Conservation (phyloP, 2,888 invertebrate species). For the Terebella lapidaria region DNA sequence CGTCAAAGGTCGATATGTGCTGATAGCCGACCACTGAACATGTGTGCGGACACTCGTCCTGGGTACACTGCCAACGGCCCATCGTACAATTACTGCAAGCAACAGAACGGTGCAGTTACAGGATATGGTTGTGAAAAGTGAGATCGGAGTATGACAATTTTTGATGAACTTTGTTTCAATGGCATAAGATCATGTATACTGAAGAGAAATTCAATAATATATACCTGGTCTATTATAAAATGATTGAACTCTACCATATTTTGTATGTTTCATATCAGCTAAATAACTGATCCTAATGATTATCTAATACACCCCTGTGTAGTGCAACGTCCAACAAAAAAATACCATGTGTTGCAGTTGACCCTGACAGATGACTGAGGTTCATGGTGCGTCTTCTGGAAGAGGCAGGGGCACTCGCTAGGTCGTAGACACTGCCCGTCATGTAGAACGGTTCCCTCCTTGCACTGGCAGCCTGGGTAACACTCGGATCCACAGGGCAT, state of each 20-base stretch:
- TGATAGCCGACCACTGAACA: slow-evolving; percentile 34
- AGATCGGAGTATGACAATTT: too few species aligned
- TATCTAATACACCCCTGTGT: slow-evolving; percentile 30
- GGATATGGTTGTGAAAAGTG: too few species aligned
- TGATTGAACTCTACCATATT: too few species aligned
- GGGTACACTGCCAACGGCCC: slow-evolving; percentile 38
- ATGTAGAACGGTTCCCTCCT: slow-evolving; percentile 3
- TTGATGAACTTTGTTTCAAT: too few species aligned
- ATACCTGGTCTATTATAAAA: too few species aligned
- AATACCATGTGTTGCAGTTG: slow-evolving; percentile 38
- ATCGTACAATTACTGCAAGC: slow-evolving; percentile 25
- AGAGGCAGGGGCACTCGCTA: slow-evolving; percentile 19
- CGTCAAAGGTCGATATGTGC: slow-evolving; percentile 42
- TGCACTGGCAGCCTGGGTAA: slow-evolving; percentile 10
- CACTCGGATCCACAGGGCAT: slow-evolving; percentile 16
- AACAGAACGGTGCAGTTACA: too few species aligned
- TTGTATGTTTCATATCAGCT: too few species aligned
- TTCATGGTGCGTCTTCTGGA: slow-evolving; percentile 27
- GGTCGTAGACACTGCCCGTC: slow-evolving; percentile 13
- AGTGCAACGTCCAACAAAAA: too few species aligned
- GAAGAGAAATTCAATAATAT: too few species aligned
- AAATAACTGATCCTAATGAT: too few species aligned
- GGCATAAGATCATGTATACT: too few species aligned
- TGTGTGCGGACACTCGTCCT: slow-evolving; percentile 33
- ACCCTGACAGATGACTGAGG: slow-evolving; percentile 27